phyloP scores from a whole-genome alignment of 1,140 invertebrate species.

The Drosophila mojavensis region DNA sequence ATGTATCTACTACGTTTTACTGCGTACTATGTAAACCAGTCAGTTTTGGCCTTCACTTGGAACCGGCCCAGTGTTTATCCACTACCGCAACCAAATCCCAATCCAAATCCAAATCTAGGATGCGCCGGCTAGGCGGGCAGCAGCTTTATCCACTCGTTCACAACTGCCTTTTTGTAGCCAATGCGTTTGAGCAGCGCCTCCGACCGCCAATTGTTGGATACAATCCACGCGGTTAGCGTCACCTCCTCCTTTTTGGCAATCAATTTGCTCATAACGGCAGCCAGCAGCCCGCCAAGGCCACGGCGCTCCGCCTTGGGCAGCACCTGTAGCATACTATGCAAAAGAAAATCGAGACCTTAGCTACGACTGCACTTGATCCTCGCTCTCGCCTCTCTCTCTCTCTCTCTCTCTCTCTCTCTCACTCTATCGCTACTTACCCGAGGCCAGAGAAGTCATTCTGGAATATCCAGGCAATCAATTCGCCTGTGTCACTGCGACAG shows the following conservation, averaged over 20 bases:
- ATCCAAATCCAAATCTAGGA: neutral
- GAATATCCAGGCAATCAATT: slow-evolving; percentile 74
- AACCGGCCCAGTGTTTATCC: neutral
- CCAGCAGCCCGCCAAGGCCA: slow-evolving; percentile 63
- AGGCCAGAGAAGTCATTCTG: slow-evolving; percentile 76
- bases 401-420: too few species aligned
- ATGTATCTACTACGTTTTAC: slow-evolving; percentile 5
- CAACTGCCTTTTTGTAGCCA: slow-evolving; percentile 53
- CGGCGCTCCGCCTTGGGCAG: slow-evolving; percentile 63
- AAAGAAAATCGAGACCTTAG: neutral
- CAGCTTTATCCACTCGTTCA: slow-evolving; percentile 77
- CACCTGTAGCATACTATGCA: slow-evolving; percentile 66
- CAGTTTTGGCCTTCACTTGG: neutral
- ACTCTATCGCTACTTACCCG: slow-evolving; percentile 39
- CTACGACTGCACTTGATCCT: too few species aligned
- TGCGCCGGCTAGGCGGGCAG: slow-evolving; percentile 15
- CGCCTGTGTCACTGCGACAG: slow-evolving; percentile 52
- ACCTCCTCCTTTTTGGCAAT: slow-evolving; percentile 62
- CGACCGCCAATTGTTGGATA: slow-evolving; percentile 64
- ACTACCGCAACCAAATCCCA: neutral
- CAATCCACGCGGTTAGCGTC: slow-evolving; percentile 69
- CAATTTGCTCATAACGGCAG: slow-evolving; percentile 51
- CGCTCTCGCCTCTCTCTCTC: too few species aligned
- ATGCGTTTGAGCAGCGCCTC: slow-evolving; percentile 59
- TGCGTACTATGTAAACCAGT: slow-evolving; percentile 8